phyloP scores from a whole-genome alignment of 2,888 invertebrate species.

The Agonopterix arenella region DNA sequence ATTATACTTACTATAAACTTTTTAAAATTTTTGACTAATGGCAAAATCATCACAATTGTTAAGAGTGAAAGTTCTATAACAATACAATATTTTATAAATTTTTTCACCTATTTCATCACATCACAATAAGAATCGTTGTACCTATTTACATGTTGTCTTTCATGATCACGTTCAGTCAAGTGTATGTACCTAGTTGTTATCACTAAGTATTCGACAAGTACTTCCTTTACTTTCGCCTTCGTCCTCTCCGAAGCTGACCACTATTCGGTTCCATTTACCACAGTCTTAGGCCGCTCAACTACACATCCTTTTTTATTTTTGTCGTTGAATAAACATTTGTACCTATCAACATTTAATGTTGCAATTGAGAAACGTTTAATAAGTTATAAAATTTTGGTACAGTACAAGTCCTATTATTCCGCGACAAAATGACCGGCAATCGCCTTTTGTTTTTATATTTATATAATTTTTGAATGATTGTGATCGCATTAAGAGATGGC shows the following conservation, averaged over 20 bases:
- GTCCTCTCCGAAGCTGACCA: slow-evolving; percentile 35
- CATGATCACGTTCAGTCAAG: slow-evolving; percentile 24
- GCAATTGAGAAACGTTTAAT: too few relatives aligned
- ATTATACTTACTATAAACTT: slow-evolving; percentile 25
- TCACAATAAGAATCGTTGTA: slow-evolving; percentile 16
- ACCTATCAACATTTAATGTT: too few relatives aligned
- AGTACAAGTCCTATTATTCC: slow-evolving; percentile 15
- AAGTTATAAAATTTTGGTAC: too few relatives aligned
- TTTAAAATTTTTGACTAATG: slow-evolving; percentile 64
- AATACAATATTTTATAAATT: slow-evolving; percentile 39
- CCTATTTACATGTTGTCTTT: not conserved
- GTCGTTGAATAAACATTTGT: slow-evolving; percentile 8
- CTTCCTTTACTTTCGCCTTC: slow-evolving; percentile 37
- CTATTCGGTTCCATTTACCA: slow-evolving; percentile 16
- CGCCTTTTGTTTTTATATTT: slow-evolving; percentile 52
- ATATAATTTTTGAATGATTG: slow-evolving; percentile 56
- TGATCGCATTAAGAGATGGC: slow-evolving; percentile 49
- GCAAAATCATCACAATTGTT: slow-evolving; percentile 75
- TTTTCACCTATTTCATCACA: slow-evolving; percentile 30
- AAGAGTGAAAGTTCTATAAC: slow-evolving; percentile 48
- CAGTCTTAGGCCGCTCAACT: slow-evolving; percentile 37
- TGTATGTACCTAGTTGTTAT: slow-evolving; percentile 22
- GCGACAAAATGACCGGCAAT: slow-evolving; percentile 40
- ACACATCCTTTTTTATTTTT: slow-evolving; percentile 4
- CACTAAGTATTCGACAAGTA: slow-evolving; percentile 16